Conservation (phyloP, 2,888 invertebrate genomes). For the Boloria selene region DNA sequence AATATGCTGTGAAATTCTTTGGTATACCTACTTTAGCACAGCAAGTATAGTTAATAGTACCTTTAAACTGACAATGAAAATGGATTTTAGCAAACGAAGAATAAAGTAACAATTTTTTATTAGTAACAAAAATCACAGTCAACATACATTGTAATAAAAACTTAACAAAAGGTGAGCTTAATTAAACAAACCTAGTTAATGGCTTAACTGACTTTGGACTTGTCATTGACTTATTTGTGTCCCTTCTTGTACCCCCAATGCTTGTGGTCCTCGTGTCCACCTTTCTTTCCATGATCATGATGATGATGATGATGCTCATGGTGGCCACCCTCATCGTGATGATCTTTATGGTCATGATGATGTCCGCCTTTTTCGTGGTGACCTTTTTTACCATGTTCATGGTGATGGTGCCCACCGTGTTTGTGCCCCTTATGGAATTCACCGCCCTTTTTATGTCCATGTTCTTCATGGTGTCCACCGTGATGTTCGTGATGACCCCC, state of each 20-base stretch:
- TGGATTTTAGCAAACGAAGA: constrained; percentile 14
- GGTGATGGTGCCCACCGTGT: constrained; percentile 89
- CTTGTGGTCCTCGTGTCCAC: constrained; percentile 89
- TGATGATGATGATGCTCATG: constrained; percentile 89
- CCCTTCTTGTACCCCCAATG: constrained; percentile 87
- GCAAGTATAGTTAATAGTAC: neutral
- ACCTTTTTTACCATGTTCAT: constrained; percentile 91
- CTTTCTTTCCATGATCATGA: constrained; percentile 88
- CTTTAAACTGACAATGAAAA: neutral
- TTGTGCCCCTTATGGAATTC: constrained; percentile 90
- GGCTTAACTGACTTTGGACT: constrained; percentile 55
- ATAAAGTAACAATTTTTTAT: constrained; percentile 48
- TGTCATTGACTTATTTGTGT: constrained; percentile 56
- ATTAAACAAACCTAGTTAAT: constrained; percentile 61
- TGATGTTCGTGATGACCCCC: constrained; percentile 91
- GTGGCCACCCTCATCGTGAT: constrained; percentile 89
- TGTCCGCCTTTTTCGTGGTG: constrained; percentile 90
- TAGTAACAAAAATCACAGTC: constrained; percentile 67
- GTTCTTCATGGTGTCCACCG: constrained; percentile 89
- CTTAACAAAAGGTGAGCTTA: constrained; percentile 51
- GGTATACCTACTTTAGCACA: too few relatives aligned
- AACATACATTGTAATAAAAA: constrained; percentile 56
- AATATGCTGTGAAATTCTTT: constrained; percentile 56
- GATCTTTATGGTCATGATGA: constrained; percentile 89
- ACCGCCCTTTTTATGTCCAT: constrained; percentile 91